Evolutionary conservation across 2,113 vertebrate species (phyloP).

Genomic region (Ctenomys sociabilis): DNA sequence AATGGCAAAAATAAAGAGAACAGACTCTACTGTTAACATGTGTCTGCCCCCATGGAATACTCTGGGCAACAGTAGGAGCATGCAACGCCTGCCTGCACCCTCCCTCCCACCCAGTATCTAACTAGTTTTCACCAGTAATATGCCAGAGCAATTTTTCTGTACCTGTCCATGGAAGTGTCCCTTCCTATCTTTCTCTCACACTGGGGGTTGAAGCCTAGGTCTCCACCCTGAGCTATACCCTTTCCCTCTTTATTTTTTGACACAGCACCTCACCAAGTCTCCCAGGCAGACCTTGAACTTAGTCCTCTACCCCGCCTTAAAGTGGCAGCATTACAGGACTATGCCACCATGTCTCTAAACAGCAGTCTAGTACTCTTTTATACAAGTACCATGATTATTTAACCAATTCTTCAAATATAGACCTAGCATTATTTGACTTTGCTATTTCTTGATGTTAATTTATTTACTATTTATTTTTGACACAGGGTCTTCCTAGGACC

Average conservation of each 20-base stretch:
- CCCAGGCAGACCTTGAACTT: background rate
- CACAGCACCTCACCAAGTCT: background rate
- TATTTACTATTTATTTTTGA: background rate
- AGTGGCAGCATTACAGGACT: background rate
- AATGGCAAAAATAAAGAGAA: background rate
- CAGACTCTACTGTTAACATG: background rate
- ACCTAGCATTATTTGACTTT: slow-evolving; percentile 12
- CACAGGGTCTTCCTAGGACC: background rate
- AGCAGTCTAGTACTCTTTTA: background rate
- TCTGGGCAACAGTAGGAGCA: background rate
- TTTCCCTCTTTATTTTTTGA: background rate
- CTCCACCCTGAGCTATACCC: background rate
- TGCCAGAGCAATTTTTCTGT: background rate
- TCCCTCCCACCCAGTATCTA: background rate
- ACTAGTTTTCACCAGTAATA: background rate
- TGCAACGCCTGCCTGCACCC: accelerated
- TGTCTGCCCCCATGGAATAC: background rate
- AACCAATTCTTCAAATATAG: background rate
- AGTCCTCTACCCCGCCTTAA: background rate
- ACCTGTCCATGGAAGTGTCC: background rate
- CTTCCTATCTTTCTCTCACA: background rate
- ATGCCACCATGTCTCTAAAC: background rate
- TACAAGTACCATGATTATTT: background rate
- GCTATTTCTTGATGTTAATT: background rate
- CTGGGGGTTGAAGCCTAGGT: background rate